Conservation (phyloP, 92 coral and sea anemone genomes). For the Micromussa lordhowensis region DNA sequence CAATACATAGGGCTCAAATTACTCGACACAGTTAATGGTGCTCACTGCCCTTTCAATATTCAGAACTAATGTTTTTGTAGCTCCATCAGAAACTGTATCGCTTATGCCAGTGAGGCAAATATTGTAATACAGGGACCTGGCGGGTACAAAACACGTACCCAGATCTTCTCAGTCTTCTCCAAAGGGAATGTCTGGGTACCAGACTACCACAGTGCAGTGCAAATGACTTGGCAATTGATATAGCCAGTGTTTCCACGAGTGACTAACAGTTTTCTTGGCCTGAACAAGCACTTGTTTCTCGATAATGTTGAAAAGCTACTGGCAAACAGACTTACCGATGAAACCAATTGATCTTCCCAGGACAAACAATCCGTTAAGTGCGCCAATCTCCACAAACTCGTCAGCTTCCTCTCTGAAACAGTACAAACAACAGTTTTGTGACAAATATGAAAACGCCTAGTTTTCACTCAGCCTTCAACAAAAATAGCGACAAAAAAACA, state of each 20-base stretch:
- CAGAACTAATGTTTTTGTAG: no score
- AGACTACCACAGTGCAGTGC: neutral
- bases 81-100: no score
- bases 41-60: no score
- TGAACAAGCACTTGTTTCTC: neutral
- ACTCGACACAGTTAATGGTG: no score
- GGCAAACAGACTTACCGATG: constrained; percentile 78
- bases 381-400: constrained; percentile 91
- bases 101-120: no score
- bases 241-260: neutral
- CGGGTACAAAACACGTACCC: neutral
- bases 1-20: no score
- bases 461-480: neutral
- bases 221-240: neutral
- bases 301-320: neutral
- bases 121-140: neutral
- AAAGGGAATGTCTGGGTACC: no score
- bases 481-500: neutral
- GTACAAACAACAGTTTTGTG: neutral
- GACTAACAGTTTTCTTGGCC: neutral
- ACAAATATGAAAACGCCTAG: neutral
- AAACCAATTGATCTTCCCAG: constrained; percentile 98
- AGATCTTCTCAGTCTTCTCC: no score
- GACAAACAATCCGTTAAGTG: constrained; percentile 96
- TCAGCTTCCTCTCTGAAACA: constrained; percentile 92